Base-by-base conservation (phyloP, 2,797 vertebrate genomes). In the Enteromius unitaeniatus region DNA sequence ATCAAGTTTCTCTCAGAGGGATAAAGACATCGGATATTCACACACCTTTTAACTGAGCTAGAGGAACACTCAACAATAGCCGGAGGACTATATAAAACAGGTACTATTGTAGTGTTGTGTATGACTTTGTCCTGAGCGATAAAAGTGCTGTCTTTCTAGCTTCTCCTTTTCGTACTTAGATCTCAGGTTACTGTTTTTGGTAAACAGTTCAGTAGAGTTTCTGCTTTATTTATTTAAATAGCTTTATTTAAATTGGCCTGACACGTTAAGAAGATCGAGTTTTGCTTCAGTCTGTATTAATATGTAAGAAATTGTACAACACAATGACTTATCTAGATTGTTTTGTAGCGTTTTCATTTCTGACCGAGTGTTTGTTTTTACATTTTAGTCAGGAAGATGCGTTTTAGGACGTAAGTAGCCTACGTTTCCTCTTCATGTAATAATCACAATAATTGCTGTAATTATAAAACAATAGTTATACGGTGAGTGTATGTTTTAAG, bases 1-100 rank as follows among this genome's bases (percentile, higher is more conserved):
- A 42, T 79, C 69, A 84, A 81, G 70, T 88, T 87, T 88, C 85
- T 78, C 58, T 86, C 76, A 69, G 62, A 86, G 17, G 65, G 75
- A 86, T 51, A 42, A 55, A 26, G 21, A 37, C 60, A 60, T 51
- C 49, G 17, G 65, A 82, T 82, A 23, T 47, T 26, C 47, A 40
- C 11, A 2, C 14, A 49, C 49, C 60, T 55, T 70, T 85, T 28
- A 42, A 64, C 17, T 13, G 13, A 37, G 42, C 28, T 65, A 62
- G 51, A 34, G 28, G 70, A 82, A 75, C 70, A 74, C 26, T 51
- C 23, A 42, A 31, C 73, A 55, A 68, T 47, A 55, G 15, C 62
- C 31, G 14, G 31, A 53, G 37, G 26, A 68, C 34, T 37, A 40
- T 21, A n/a, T 53, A 77, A 42, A 68, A 47, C 74, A 86, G 86